These are phyloP conservation scores for Zeuzera pyrina DNA, from an alignment of 2,888 invertebrate species.

Conservation along the genomic window DNA sequence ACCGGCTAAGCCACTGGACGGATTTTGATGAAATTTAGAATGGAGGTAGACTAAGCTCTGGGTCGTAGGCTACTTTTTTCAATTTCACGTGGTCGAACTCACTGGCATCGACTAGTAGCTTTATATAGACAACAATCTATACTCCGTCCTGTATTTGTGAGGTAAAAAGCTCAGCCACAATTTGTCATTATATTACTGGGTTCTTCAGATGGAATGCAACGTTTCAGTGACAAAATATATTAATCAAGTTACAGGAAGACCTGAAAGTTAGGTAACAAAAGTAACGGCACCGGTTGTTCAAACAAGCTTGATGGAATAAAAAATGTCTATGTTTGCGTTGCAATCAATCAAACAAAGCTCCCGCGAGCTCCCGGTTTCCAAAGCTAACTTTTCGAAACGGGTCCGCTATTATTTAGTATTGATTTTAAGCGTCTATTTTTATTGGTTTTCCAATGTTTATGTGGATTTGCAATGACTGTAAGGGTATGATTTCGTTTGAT, in stretches of 20 bases:
- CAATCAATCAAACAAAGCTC: constrained; percentile 67
- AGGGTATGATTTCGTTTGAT: constrained; percentile 36
- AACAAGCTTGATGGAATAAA: constrained; percentile 52
- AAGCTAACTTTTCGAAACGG: constrained; percentile 54
- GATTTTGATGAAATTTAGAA: too few relatives aligned
- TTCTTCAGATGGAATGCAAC: too few relatives aligned
- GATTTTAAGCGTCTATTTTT: constrained; percentile 54
- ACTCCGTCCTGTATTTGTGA: too few relatives aligned
- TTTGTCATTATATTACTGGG: too few relatives aligned
- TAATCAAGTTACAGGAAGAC: not conserved
- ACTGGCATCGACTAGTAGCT: too few relatives aligned
- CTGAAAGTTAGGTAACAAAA: constrained; percentile 28
- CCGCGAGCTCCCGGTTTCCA: constrained; percentile 38
- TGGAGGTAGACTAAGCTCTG: too few relatives aligned
- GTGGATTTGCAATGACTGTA: constrained; percentile 43
- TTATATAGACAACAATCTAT: too few relatives aligned
- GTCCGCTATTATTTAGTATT: constrained; percentile 55
- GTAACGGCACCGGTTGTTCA: constrained; percentile 27
- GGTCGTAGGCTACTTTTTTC: too few relatives aligned
- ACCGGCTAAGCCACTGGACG: too few relatives aligned
- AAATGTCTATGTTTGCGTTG: constrained; percentile 30
- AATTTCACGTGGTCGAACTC: too few relatives aligned
- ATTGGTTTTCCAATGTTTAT: constrained; percentile 45
- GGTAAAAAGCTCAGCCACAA: too few relatives aligned
- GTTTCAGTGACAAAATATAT: too few relatives aligned